Conservation (phyloP, 2,888 invertebrate species). For the Miltochrista miniata region DNA sequence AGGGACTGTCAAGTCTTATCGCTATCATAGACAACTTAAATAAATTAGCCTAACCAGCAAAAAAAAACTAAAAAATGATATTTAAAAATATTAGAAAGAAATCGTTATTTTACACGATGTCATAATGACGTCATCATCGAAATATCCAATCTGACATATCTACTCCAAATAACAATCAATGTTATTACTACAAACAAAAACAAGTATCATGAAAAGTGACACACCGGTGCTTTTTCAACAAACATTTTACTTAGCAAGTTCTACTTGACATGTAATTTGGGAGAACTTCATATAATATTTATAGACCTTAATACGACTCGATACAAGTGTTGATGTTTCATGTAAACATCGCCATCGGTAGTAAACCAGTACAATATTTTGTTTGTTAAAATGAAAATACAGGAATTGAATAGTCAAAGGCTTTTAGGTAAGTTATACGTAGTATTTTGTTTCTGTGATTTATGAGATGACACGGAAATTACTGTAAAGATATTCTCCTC, state of each 20-base stretch:
- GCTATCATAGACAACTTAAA: no score
- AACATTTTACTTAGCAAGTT: neutral
- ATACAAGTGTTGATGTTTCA: neutral
- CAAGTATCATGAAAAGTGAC: no score
- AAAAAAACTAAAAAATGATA: no score
- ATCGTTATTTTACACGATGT: no score
- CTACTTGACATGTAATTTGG: neutral
- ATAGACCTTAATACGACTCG: neutral
- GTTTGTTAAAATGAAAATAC: neutral
- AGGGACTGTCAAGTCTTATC: no score
- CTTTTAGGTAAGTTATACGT: neutral
- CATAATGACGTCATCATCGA: no score
- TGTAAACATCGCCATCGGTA: neutral
- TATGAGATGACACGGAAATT: neutral
- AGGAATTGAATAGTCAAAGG: neutral
- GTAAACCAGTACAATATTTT: neutral
- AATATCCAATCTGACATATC: no score
- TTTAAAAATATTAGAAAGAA: no score
- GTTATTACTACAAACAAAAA: no score
- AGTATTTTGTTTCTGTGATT: neutral
- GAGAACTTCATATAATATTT: neutral
- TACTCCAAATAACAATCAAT: neutral
- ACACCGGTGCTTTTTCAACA: neutral
- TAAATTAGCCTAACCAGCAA: no score
- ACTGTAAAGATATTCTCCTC: neutral